phyloP scores from a whole-genome alignment of 2,797 vertebrate genomes.

The Vespertilio murinus region DNA sequence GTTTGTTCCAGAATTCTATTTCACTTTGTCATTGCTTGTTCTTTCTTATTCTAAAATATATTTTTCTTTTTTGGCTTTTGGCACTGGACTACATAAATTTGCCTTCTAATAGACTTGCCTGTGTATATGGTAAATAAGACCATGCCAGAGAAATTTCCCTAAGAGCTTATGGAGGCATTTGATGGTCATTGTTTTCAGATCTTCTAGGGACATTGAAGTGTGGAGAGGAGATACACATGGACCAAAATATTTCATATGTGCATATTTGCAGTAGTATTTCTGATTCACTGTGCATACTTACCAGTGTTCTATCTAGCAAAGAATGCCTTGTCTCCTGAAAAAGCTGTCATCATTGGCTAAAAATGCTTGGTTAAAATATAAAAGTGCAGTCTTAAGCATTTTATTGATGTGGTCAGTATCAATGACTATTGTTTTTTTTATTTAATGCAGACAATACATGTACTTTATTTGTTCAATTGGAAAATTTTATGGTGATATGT shows the following conservation, averaged over 20 bases:
- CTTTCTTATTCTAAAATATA: slow-evolving; percentile 41
- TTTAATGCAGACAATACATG: no score
- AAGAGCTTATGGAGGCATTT: background rate
- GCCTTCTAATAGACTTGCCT: background rate
- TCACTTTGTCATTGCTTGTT: slow-evolving; percentile 36
- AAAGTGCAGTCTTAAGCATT: background rate
- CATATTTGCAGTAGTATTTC: slow-evolving; percentile 10
- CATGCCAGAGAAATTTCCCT: slow-evolving; percentile 4
- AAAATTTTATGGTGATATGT: no score
- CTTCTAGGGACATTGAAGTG: background rate
- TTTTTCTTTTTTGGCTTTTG: slow-evolving; percentile 49
- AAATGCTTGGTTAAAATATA: slow-evolving; percentile 4
- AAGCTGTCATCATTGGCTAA: background rate
- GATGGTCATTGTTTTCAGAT: background rate
- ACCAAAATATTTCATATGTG: background rate
- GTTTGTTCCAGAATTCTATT: slow-evolving; percentile 26
- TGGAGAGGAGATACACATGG: background rate
- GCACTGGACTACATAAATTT: slow-evolving; percentile 20
- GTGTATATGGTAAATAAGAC: background rate
- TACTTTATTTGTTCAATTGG: no score
- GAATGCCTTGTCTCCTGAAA: background rate
- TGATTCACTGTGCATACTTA: background rate
- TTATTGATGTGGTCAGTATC: background rate
- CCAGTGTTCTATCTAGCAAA: background rate
- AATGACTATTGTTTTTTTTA: background rate